phyloP scores from a whole-genome alignment of 2,113 vertebrate species.

The Mirounga angustirostris region DNA sequence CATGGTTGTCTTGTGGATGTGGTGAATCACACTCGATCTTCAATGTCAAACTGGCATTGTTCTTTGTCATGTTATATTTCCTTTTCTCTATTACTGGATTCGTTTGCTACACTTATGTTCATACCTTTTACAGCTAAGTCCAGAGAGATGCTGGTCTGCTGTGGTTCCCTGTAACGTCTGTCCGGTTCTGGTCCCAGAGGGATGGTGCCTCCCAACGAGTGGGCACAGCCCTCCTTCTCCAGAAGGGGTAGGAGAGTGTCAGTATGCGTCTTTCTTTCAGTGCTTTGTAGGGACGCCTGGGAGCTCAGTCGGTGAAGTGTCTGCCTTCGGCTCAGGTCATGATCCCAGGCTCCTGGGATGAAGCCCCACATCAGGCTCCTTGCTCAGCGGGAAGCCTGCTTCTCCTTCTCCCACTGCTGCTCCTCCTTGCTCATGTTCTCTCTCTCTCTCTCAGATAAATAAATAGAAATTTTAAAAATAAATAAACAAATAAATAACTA shows the following conservation, averaged over 20 bases:
- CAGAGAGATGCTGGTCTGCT: accelerated
- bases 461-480: too few relatives aligned
- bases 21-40: background rate
- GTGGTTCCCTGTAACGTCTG: background rate
- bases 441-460: too few relatives aligned
- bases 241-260: background rate
- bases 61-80: background rate
- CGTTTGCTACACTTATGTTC: background rate
- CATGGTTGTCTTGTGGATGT: too few relatives aligned
- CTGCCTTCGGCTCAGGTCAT: too few relatives aligned
- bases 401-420: too few relatives aligned
- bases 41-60: background rate
- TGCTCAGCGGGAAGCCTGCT: too few relatives aligned
- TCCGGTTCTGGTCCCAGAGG: background rate
- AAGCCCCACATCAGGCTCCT: too few relatives aligned
- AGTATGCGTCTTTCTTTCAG: background rate
- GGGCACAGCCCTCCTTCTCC: background rate
- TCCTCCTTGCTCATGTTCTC: too few relatives aligned
- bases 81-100: background rate
- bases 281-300: background rate
- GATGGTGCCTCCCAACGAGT: background rate
- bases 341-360: too few relatives aligned
- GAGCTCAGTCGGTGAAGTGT: too few relatives aligned
- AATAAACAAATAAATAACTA: too few relatives aligned
- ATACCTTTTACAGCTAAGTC: accelerated